Percentiles rank a stretch among this genome's conserved stretches.
Conservation (phyloP, 2,113 vertebrate genomes). For the Tinamus guttatus region DNA sequence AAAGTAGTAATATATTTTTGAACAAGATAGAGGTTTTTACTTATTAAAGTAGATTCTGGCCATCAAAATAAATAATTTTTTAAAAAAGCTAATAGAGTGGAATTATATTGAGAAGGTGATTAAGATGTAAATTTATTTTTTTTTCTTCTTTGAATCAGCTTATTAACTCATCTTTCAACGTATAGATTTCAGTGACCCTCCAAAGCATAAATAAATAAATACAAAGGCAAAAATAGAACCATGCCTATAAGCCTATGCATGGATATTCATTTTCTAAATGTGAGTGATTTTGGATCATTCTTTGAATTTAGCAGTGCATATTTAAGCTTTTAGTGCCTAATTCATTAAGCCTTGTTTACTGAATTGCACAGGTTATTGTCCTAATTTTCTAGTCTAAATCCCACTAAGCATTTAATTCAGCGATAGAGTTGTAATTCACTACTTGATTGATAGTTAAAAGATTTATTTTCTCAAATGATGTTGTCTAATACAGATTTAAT, state of each 20-base stretch:
- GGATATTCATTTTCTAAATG: background rate
- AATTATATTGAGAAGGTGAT: background rate
- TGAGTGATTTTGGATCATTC: background rate
- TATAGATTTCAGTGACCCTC: background rate
- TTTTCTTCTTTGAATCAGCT: background rate
- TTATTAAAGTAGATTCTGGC: background rate
- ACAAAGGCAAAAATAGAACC: background rate
- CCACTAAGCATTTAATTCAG: conserved; percentile 8
- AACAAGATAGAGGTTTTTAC: background rate
- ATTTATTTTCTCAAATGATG: conserved; percentile 20
- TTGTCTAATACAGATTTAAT: conserved; percentile 16
- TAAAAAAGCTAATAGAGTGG: background rate
- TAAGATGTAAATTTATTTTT: background rate
- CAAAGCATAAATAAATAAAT: background rate
- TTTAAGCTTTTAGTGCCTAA: conserved; percentile 13
- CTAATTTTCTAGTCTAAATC: background rate
- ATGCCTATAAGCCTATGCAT: background rate
- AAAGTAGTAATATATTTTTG: background rate
- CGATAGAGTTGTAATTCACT: conserved; percentile 14
- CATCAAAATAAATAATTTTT: background rate
- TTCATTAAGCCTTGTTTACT: conserved; percentile 24
- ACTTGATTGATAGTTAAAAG: conserved; percentile 8
- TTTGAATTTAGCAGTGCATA: background rate
- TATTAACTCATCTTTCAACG: background rate
- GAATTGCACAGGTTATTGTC: background rate